Conservation (phyloP, 2,113 vertebrate genomes). For the Phoxinus phoxinus region DNA sequence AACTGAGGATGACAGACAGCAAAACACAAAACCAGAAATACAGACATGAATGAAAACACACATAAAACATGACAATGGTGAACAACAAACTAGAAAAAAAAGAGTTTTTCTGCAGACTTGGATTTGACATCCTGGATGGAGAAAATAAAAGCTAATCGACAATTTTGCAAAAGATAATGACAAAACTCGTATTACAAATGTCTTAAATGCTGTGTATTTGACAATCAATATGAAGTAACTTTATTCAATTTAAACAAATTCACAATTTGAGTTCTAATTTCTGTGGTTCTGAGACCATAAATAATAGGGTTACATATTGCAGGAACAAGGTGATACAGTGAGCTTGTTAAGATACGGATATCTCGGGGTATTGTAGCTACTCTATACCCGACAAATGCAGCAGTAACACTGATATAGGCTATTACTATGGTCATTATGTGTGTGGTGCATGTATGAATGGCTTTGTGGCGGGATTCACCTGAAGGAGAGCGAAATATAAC, state of each 20-base stretch:
- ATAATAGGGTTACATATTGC: conserved; percentile 37
- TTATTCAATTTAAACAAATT: conserved; percentile 29
- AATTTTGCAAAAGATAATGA: neutral
- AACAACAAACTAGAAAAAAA: neutral
- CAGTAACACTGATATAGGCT: conserved; percentile 35
- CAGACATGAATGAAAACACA: too few species aligned
- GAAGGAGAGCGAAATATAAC: conserved; percentile 49
- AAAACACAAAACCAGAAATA: too few species aligned
- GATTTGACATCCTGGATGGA: too few species aligned
- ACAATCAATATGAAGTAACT: conserved; percentile 2
- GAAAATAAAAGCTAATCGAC: neutral
- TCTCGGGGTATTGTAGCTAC: conserved; percentile 35
- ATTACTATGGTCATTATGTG: conserved; percentile 46
- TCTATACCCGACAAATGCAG: conserved; percentile 49
- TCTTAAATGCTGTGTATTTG: neutral
- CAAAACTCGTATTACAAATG: neutral
- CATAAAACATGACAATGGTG: neutral
- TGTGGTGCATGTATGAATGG: conserved; percentile 50
- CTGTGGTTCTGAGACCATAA: conserved; percentile 43
- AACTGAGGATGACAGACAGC: too few species aligned
- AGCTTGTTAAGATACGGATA: neutral
- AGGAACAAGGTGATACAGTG: conserved; percentile 35
- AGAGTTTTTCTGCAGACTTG: too few species aligned
- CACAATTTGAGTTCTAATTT: conserved; percentile 42
- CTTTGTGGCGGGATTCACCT: conserved; percentile 49